phyloP scores from a whole-genome alignment of 2,113 vertebrate genomes.

The Ellobius talpinus region DNA sequence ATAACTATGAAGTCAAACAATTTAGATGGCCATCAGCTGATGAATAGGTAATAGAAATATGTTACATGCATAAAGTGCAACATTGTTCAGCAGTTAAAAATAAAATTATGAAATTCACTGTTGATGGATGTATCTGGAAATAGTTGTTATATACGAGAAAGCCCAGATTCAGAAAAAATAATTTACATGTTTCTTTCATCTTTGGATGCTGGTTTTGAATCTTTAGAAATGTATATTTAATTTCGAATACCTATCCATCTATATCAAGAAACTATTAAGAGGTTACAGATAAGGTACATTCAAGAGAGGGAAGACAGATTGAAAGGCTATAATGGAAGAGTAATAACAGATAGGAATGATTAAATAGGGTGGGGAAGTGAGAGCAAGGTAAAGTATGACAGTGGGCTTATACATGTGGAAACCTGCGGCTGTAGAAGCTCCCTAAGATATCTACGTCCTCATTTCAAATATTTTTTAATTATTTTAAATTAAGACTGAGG shows the following conservation, averaged over 20 bases:
- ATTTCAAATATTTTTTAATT: neutral
- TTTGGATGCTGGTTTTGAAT: neutral
- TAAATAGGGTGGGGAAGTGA: neutral
- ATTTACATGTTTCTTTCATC: neutral
- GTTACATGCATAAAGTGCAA: neutral
- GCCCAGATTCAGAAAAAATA: neutral
- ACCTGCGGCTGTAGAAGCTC: too few species aligned
- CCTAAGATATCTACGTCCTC: too few species aligned
- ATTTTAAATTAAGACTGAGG: too few species aligned
- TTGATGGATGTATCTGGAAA: neutral
- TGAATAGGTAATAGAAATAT: neutral
- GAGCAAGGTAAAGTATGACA: neutral
- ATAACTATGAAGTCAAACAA: neutral
- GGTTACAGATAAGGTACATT: too few species aligned
- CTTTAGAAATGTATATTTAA: neutral
- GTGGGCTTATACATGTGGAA: neutral
- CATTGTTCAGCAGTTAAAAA: neutral
- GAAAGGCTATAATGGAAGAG: neutral
- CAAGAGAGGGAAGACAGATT: neutral
- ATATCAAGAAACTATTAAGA: neutral
- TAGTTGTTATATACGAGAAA: neutral
- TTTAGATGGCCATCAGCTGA: neutral
- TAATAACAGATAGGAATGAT: neutral
- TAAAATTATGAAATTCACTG: neutral
- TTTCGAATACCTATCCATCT: neutral